Percentiles rank a stretch among this genome's conserved stretches.
These are phyloP conservation scores for Herminia tarsipennalis DNA, from an alignment of 2,888 invertebrate genomes.

Conservation along the genomic window DNA sequence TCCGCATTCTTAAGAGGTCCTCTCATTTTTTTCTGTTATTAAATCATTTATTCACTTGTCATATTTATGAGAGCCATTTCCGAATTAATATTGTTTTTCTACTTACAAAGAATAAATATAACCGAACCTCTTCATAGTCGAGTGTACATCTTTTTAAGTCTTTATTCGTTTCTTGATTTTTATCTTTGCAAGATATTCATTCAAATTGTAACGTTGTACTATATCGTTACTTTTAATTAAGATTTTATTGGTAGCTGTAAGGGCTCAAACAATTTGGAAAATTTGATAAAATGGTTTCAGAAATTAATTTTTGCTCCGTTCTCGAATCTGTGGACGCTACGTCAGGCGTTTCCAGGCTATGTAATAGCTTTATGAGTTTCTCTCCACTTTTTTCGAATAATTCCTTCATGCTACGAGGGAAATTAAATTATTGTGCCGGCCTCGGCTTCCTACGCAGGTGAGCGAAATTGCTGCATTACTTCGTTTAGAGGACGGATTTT, in stretches of 20 bases:
- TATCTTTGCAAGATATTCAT: conserved; percentile 29
- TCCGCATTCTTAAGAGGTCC: background rate
- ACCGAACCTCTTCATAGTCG: background rate
- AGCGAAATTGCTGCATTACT: conserved; percentile 50
- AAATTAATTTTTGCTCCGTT: conserved; percentile 66
- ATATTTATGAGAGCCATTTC: conserved; percentile 1
- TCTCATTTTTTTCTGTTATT: conserved; percentile 4
- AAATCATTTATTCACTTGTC: conserved; percentile 7
- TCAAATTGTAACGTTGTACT: conserved; percentile 36
- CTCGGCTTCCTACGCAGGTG: conserved; percentile 52
- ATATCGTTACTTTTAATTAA: conserved; percentile 43
- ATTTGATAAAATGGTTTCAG: conserved; percentile 49
- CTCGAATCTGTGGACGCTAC: conserved; percentile 60
- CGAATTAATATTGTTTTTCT: background rate
- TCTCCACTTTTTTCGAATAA: conserved; percentile 68
- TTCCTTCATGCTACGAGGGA: conserved; percentile 63
- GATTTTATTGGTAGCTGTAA: conserved; percentile 41
- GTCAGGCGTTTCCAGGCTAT: conserved; percentile 64
- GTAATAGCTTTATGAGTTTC: conserved; percentile 73
- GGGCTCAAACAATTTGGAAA: conserved; percentile 45
- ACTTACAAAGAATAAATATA: background rate
- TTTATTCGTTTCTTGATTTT: conserved; percentile 4
- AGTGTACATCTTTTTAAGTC: background rate
- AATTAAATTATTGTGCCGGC: conserved; percentile 71
- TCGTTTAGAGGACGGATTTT: conserved; percentile 19